phyloP scores from a whole-genome alignment of 2,113 vertebrate species.

The Neogale vison region DNA sequence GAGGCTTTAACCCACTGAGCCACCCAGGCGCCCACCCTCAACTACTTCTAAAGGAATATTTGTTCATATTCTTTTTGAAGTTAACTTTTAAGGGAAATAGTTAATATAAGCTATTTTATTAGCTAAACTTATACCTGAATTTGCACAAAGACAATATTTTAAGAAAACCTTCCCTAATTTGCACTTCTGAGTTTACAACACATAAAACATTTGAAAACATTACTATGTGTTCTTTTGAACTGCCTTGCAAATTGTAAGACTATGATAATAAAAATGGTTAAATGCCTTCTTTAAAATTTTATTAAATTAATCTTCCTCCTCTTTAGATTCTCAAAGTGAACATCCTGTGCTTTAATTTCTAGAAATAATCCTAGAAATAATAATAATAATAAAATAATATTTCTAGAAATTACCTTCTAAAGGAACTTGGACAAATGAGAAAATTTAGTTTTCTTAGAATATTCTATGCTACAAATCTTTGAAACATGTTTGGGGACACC shows the following conservation, averaged over 20 bases:
- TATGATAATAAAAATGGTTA: constrained; percentile 21
- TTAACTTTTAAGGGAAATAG: background rate
- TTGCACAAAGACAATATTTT: background rate
- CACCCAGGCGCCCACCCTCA: background rate
- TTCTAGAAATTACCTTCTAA: background rate
- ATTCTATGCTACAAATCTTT: background rate
- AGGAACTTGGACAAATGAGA: background rate
- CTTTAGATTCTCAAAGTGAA: background rate
- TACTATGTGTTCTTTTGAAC: background rate
- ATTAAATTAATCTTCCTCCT: background rate
- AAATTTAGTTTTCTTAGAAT: background rate
- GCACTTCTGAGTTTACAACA: background rate
- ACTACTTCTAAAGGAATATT: background rate
- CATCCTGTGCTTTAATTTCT: background rate
- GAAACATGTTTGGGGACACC: background rate
- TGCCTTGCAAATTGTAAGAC: background rate
- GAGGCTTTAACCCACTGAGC: no score
- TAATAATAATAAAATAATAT: no score
- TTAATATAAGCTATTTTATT: background rate
- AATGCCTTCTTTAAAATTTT: background rate
- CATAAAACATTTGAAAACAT: constrained; percentile 15
- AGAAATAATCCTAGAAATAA: no score
- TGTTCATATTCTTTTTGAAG: background rate
- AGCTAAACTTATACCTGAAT: background rate
- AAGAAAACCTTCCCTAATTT: background rate